These are phyloP conservation scores for Drosophila seguyi DNA, from an alignment of 1,140 invertebrate genomes.

Conservation along the genomic window DNA sequence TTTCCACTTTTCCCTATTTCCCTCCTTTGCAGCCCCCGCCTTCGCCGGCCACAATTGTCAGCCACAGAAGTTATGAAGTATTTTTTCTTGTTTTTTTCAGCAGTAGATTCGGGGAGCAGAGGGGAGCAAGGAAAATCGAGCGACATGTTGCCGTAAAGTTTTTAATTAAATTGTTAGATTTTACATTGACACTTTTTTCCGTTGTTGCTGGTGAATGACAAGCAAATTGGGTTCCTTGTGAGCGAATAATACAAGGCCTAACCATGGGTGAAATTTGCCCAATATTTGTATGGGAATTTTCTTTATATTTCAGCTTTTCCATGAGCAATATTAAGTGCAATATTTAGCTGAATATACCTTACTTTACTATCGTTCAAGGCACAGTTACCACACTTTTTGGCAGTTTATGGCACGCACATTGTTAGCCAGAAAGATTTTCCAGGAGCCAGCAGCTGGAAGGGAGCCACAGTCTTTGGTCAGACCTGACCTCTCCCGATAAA, in stretches of 20 bases:
- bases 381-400: conserved; percentile 12
- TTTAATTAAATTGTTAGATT: conserved; percentile 82
- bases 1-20: conserved; percentile 47
- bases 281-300: conserved; percentile 1
- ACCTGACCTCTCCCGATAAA: conserved; percentile 47
- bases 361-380: background rate
- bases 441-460: conserved; percentile 1
- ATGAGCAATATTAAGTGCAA: conserved; percentile 1
- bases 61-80: conserved; percentile 76
- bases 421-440: conserved; percentile 24
- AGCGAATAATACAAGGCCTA: conserved; percentile 11
- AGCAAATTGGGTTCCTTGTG: conserved; percentile 50
- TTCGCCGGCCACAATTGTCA: conserved; percentile 70
- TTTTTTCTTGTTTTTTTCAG: conserved; percentile 52
- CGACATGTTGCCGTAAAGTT: conserved; percentile 80
- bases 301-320: background rate
- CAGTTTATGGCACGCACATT: conserved; percentile 22
- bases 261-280: background rate
- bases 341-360: conserved; percentile 4
- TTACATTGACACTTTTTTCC: conserved; percentile 63
- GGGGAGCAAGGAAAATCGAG: conserved; percentile 16
- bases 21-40: conserved; percentile 21
- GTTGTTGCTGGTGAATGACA: conserved; percentile 39
- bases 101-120: conserved; percentile 1
- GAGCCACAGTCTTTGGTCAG: conserved; percentile 27